Percentiles rank a stretch among this genome's conserved stretches.
These are phyloP conservation scores for Electrona antarctica DNA, from an alignment of 2,113 vertebrate species.

Conservation along the genomic window DNA sequence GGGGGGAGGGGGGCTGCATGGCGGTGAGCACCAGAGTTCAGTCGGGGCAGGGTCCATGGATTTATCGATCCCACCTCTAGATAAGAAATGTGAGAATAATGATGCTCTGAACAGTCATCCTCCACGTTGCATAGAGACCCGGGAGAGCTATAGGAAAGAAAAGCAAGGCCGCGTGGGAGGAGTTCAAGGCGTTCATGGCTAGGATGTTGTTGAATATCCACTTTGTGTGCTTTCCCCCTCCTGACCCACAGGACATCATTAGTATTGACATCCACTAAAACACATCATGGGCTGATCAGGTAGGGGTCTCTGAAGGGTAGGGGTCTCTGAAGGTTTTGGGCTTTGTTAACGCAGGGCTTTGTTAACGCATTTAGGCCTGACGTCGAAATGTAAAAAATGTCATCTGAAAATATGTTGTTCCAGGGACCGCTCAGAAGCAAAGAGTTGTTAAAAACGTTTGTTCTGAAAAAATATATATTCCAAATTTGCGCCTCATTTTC, in stretches of 20 bases:
- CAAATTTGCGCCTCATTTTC: too few species aligned
- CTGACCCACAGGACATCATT: conserved; percentile 38
- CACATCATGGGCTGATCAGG: background rate
- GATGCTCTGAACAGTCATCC: conserved; percentile 57
- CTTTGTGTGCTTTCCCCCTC: conserved; percentile 51
- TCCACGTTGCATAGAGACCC: conserved; percentile 39
- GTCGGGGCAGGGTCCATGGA: conserved; percentile 64
- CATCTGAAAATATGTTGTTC: too few species aligned
- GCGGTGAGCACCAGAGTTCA: conserved; percentile 60
- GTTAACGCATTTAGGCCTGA: too few species aligned
- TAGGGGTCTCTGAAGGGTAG: conserved; percentile 15
- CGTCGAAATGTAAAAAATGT: too few species aligned
- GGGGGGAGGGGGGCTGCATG: conserved; percentile 5
- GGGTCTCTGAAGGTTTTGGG: too few species aligned
- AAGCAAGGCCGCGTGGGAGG: conserved; percentile 14
- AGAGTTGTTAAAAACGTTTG: too few species aligned
- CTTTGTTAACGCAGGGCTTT: conserved; percentile 44
- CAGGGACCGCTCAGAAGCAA: too few species aligned
- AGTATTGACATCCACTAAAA: conserved; percentile 39
- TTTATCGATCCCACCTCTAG: conserved; percentile 75
- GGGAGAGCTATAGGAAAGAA: conserved; percentile 25
- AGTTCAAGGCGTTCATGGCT: conserved; percentile 6
- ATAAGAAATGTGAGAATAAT: conserved; percentile 74
- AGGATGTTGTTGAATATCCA: conserved; percentile 43
- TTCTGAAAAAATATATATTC: too few species aligned